Conservation (phyloP, 2,797 vertebrate genomes). For the Rhinoraja longicauda region DNA sequence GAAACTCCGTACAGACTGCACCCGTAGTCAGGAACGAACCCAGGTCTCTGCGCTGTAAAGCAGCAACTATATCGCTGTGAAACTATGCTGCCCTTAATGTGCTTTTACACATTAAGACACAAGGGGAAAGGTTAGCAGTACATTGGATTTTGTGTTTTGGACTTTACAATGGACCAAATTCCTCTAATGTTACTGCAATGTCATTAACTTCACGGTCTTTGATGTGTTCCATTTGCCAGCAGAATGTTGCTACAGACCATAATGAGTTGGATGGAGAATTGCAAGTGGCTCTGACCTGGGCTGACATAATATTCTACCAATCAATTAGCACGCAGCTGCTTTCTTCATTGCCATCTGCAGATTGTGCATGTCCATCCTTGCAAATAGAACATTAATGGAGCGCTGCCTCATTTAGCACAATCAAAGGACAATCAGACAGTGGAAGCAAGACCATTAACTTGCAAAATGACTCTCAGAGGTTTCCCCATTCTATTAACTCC, state of each 20-base stretch:
- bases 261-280: neutral
- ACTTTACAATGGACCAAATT: neutral
- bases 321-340: conserved; percentile 32
- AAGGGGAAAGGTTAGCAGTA: neutral
- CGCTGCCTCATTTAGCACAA: conserved; percentile 19
- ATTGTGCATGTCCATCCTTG: conserved; percentile 4
- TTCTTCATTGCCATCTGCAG: conserved; percentile 1
- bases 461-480: neutral
- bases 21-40: too few species aligned
- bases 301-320: conserved; percentile 2
- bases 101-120: neutral
- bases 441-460: neutral
- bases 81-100: neutral
- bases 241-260: neutral
- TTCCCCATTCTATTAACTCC: conserved; percentile 19
- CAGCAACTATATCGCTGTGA: too few species aligned
- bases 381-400: conserved; percentile 29
- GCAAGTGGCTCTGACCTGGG: neutral
- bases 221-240: neutral
- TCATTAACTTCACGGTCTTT: neutral
- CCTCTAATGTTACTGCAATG: neutral
- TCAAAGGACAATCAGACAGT: conserved; percentile 15
- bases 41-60: too few species aligned
- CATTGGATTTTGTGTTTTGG: too few species aligned
- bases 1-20: too few species aligned